A percentile compares a stretch with the other conserved stretches of the same genome.
Evolutionary conservation across 2,888 invertebrate species (phyloP).

Genomic region (Escarpia spicata): DNA sequence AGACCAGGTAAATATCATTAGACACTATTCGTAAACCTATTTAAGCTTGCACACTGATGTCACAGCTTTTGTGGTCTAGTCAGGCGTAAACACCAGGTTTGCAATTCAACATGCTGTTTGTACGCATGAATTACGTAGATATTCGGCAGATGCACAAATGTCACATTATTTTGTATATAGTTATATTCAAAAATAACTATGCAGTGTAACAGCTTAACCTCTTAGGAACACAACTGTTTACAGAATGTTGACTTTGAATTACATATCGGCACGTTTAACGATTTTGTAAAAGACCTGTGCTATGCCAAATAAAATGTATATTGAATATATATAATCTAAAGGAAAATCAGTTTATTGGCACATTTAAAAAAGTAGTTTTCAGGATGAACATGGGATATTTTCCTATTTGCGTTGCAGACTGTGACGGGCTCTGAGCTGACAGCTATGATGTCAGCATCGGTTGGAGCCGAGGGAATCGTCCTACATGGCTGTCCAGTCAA

Average conservation of each 20-base stretch:
- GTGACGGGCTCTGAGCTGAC: not conserved
- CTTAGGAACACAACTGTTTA: too few species aligned
- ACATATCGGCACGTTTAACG: too few species aligned
- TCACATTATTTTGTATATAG: too few species aligned
- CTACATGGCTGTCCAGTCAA: not conserved
- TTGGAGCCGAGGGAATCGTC: not conserved
- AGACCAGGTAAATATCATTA: not conserved
- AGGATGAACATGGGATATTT: not conserved
- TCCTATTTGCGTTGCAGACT: constrained; percentile 11
- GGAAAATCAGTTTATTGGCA: not conserved
- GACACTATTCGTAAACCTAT: not conserved
- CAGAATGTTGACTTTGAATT: too few species aligned
- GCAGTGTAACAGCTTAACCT: too few species aligned
- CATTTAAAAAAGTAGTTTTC: not conserved
- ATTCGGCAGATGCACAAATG: too few species aligned
- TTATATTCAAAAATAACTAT: too few species aligned
- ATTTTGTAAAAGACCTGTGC: too few species aligned
- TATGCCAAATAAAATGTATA: too few species aligned
- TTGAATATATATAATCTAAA: too few species aligned
- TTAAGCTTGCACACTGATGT: not conserved
- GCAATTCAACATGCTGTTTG: too few species aligned
- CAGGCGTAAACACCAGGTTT: not conserved
- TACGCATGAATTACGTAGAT: too few species aligned
- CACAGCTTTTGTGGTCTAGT: not conserved
- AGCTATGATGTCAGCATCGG: not conserved